Evolutionary conservation across 2,888 invertebrate species (phyloP).

Genomic region (Hetaerina titia): DNA sequence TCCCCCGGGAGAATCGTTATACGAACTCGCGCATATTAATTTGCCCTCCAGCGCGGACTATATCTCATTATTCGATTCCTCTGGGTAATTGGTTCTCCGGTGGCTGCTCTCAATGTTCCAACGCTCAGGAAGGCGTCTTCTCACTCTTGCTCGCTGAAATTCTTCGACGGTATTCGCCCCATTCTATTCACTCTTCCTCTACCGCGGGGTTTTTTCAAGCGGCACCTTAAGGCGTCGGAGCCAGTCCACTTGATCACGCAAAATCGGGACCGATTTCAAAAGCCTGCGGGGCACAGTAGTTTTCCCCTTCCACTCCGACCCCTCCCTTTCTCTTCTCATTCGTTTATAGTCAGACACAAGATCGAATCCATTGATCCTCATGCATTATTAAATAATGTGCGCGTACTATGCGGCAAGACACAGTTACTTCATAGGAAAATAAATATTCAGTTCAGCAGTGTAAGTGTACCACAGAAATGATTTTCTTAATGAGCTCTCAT

Average conservation of each 20-base stretch:
- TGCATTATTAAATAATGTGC: background rate
- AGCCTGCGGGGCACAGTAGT: background rate
- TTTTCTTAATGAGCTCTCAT: too few species aligned
- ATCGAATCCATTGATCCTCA: background rate
- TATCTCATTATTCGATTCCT: constrained; percentile 63
- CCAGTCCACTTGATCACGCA: constrained; percentile 59
- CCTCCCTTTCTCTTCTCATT: background rate
- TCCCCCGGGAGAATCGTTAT: constrained; percentile 55
- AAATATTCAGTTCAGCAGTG: too few species aligned
- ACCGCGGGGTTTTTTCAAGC: constrained; percentile 18
- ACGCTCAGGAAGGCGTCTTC: constrained; percentile 13
- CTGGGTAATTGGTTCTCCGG: constrained; percentile 59
- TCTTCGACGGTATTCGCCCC: background rate
- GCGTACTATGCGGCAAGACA: background rate
- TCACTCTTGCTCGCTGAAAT: constrained; percentile 18
- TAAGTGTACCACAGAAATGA: too few species aligned
- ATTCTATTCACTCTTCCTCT: constrained; percentile 11
- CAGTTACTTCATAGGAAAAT: too few species aligned
- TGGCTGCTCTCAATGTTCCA: constrained; percentile 6
- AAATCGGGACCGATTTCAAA: constrained; percentile 48
- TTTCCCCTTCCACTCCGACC: background rate
- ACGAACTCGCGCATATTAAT: constrained; percentile 57
- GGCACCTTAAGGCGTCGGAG: constrained; percentile 50
- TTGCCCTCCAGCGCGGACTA: constrained; percentile 17
- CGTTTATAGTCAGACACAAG: background rate